Evolutionary conservation across 2,888 invertebrate genomes (phyloP), one percentile per base, ranked within the genome.

Genomic region (Autographa gamma): DNA sequence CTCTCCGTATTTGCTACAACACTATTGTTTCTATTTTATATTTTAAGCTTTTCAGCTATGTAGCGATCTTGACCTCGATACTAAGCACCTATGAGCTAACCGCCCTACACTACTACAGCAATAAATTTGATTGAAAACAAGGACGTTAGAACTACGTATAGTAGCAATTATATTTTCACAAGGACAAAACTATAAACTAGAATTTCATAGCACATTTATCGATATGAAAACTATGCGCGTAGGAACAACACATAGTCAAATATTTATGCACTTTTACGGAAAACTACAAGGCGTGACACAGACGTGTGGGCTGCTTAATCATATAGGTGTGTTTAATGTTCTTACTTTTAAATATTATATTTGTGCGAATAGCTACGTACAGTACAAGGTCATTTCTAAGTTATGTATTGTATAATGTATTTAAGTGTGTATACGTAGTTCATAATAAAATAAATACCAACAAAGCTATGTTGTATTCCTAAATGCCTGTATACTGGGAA

Each of bases 191-290:
- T 38, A 48, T 54, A 62, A 75, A 68, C 16, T 6, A 54, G 32
- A 62, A 38, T 68, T 71, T 63, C 76, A 71, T 67, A 59, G 54
- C 48, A 56, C 60, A 66, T 59, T 58, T 67, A 79, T 79, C 18
- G 41, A 0, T 34, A 60, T 56, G 38, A 66, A 56, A 60, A 16
- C 48, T 19, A 54, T 54, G 54, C 19, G 66, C 62, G 43, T 60
- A 52, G 66, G 41, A 60, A 71, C n/a, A 68, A 18, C 9, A 18
- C 9, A 63, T 67, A 48, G 58, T 63, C 13, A 31, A 66, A 76
- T 72, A 80, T 80, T 61, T 76, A 68, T 77, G 70, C 60, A 63
- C 76, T 76, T 73, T 76, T 81, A 82, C 25, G 82, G 82, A 68
- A 73, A 73, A 61, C 58, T 60, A 43, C 25, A 61, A 64, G 63